Conservation (phyloP, 2,113 vertebrate species). For the Pardalotus punctatus region DNA sequence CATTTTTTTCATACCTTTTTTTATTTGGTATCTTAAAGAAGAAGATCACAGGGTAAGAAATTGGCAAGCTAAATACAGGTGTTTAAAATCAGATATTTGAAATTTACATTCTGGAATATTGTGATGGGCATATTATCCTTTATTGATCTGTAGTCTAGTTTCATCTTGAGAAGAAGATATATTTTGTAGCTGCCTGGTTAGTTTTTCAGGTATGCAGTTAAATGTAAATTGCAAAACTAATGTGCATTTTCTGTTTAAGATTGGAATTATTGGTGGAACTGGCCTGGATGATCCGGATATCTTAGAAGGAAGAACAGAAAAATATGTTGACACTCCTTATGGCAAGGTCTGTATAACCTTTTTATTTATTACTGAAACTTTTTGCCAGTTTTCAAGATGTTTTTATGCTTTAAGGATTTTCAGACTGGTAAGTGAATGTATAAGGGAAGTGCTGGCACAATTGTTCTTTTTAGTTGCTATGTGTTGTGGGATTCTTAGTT, state of each 20-base stretch:
- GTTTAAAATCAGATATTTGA: neutral
- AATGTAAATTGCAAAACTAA: neutral
- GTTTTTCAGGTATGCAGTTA: neutral
- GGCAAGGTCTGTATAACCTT: slow-evolving; percentile 84
- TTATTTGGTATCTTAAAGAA: neutral
- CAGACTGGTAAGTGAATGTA: neutral
- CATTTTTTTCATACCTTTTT: neutral
- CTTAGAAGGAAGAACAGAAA: slow-evolving; percentile 91
- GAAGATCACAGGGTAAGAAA: neutral
- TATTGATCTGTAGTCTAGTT: neutral
- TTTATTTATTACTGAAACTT: neutral
- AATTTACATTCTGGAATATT: neutral
- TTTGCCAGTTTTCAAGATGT: neutral
- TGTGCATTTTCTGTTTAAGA: slow-evolving; percentile 67
- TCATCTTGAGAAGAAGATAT: neutral
- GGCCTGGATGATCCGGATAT: slow-evolving; percentile 95
- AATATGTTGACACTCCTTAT: slow-evolving; percentile 91
- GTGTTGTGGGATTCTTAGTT: neutral
- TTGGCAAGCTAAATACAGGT: neutral
- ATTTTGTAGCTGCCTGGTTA: neutral
- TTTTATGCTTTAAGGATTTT: neutral
- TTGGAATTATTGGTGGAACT: slow-evolving; percentile 96
- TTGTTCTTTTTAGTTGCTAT: neutral
- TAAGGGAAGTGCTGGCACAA: neutral
- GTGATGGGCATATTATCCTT: neutral